These are phyloP conservation scores for Imbricaverruca yamaguchii DNA, from an alignment of 2,888 invertebrate species.

Conservation along the genomic window DNA sequence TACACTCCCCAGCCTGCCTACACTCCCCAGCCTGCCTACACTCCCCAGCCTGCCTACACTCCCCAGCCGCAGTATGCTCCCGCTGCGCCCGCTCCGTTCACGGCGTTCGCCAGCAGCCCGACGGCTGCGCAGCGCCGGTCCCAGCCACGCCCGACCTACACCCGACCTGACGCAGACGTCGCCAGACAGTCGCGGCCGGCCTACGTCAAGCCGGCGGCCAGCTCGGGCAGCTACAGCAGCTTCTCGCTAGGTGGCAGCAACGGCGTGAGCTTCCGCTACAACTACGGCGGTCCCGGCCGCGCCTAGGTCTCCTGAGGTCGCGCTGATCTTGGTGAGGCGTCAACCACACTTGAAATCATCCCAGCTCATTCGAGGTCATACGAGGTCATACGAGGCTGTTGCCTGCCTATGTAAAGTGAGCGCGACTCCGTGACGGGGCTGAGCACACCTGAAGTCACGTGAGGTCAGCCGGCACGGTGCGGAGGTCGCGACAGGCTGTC, in stretches of 20 bases:
- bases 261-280: conserved; percentile 18
- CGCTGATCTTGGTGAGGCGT: too few relatives aligned
- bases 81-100: neutral
- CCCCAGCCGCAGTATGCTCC: neutral
- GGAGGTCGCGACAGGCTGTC: too few relatives aligned
- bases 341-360: too few relatives aligned
- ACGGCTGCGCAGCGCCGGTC: too few relatives aligned
- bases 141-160: neutral
- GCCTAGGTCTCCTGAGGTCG: neutral
- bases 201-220: neutral
- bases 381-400: too few relatives aligned
- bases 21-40: neutral
- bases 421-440: too few relatives aligned
- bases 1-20: neutral
- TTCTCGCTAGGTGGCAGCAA: conserved; percentile 19
- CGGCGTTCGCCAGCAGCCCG: neutral
- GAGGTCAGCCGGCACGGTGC: too few relatives aligned
- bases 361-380: too few relatives aligned
- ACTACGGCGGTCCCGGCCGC: conserved; percentile 1
- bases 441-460: too few relatives aligned
- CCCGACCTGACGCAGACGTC: neutral
- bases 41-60: neutral
- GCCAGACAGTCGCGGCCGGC: neutral
- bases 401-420: too few relatives aligned
- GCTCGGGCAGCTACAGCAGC: conserved; percentile 16